Percentiles rank a stretch among this genome's conserved stretches.
These are phyloP conservation scores for Syndactyla subalaris DNA, from an alignment of 2,797 vertebrate species.

Conservation along the genomic window DNA sequence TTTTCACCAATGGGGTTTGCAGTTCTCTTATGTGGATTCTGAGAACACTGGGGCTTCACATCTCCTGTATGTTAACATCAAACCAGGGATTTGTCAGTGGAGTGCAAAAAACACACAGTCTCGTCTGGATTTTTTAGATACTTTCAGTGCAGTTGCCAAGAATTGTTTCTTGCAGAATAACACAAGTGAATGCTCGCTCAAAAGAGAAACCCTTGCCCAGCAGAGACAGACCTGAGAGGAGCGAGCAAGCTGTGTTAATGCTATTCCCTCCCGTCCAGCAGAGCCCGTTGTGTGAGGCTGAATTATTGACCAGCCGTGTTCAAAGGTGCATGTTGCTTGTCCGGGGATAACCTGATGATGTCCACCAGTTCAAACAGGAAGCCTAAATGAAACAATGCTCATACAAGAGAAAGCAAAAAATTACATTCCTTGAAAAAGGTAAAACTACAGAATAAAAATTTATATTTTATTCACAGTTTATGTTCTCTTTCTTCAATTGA, in stretches of 20 bases:
- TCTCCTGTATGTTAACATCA: not conserved
- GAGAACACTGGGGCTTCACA: not conserved
- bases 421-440: not conserved
- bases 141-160: not conserved
- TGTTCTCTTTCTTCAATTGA: not conserved
- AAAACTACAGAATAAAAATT: not conserved
- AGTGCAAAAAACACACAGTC: not conserved
- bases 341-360: not conserved
- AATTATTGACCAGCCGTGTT: not conserved
- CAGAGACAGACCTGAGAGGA: not conserved
- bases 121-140: not conserved
- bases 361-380: not conserved
- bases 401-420: not conserved
- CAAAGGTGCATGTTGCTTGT: not conserved
- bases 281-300: not conserved
- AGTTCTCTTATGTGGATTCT: not conserved
- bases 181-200: not conserved
- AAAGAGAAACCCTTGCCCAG: not conserved
- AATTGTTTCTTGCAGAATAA: not conserved
- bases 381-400: not conserved
- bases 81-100: not conserved
- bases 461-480: not conserved
- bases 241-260: not conserved
- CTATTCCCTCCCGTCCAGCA: not conserved
- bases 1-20: not conserved